Evolutionary conservation across 2,888 invertebrate genomes (phyloP), one percentile per base, ranked within the genome.

Genomic region (Danaus chrysippus): DNA sequence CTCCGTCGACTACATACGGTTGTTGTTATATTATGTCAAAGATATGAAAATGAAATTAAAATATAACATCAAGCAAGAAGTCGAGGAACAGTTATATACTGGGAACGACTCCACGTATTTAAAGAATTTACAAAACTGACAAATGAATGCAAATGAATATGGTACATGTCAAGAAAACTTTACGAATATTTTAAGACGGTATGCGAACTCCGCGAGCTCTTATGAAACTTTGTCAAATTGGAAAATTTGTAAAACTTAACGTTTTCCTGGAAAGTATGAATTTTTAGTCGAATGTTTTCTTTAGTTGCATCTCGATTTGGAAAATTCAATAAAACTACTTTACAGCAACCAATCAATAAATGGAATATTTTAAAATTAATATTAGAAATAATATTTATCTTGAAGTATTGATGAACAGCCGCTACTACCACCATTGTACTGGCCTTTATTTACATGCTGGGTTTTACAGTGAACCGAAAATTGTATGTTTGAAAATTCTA

Each of bases 61-160:
- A 34, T 5, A 34, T 34, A 34, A 34, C 6, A 3, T 34, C 0
- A 34, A 34, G 2, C 17, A 61, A 43, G 34, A 15, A 43, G 53
- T 15, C 13, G 57, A 46, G 13, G 17, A 59, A 65, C 49, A 57
- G 63, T 63, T 56, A 63, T 61, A 63, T 59, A 42, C 61, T 56
- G 42, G 46, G 0, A 34, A 34, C 13, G 49, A 52, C 49, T 23
- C 15, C 15, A 52, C 53, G 44, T 54, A 43, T 52, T 61, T 58
- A 11, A 52, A 44, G 53, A 61, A 61, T 44, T 52, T 55, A 34
- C 12, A 46, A 15, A 59, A 34, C 55, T 59, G 59, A 66, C 61
- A 63, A 63, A 63, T 63, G 56, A 61, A 54, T 59, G 53, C 34
- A 42, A 54, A 60, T 10, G 55, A 53, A 46, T 54, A 54, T 19